These are phyloP conservation scores for Callopanchax toddi DNA, from an alignment of 2,113 vertebrate genomes.

Conservation along the genomic window DNA sequence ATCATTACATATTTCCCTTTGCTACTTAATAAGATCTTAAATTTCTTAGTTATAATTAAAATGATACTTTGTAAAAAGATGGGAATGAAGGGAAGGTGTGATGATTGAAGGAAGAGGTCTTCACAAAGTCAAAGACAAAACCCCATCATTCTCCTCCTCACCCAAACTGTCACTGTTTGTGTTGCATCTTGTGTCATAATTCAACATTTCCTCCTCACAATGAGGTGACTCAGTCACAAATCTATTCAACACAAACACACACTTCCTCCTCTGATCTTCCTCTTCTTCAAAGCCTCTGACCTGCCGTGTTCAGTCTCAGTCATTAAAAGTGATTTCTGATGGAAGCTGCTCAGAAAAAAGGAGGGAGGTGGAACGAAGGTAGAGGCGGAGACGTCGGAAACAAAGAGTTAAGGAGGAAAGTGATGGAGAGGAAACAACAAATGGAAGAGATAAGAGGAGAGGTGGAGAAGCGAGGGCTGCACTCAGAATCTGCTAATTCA, in stretches of 20 bases:
- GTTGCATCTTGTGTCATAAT: constrained; percentile 7
- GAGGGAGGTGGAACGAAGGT: constrained; percentile 7
- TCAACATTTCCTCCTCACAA: not conserved
- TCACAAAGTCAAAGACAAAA: too few species aligned
- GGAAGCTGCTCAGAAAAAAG: constrained; percentile 13
- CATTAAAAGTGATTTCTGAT: constrained; percentile 48
- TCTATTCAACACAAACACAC: not conserved
- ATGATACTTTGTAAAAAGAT: too few species aligned
- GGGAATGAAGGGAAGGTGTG: too few species aligned
- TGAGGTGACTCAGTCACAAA: not conserved
- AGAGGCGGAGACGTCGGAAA: not conserved
- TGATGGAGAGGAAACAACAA: too few species aligned
- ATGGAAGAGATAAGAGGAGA: constrained; percentile 1
- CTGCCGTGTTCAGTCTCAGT: constrained; percentile 22
- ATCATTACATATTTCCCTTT: too few species aligned
- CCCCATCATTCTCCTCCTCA: constrained; percentile 8
- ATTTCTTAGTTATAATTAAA: too few species aligned
- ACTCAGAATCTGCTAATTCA: constrained; percentile 63
- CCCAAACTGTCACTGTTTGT: not conserved
- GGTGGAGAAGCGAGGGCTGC: constrained; percentile 12
- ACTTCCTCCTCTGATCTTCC: not conserved
- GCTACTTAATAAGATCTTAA: too few species aligned
- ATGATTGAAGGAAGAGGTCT: too few species aligned
- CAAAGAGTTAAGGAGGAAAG: not conserved
- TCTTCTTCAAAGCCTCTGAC: constrained; percentile 35